Evolutionary conservation across 2,113 vertebrate genomes (phyloP).

Genomic region (Corythaeola cristata): DNA sequence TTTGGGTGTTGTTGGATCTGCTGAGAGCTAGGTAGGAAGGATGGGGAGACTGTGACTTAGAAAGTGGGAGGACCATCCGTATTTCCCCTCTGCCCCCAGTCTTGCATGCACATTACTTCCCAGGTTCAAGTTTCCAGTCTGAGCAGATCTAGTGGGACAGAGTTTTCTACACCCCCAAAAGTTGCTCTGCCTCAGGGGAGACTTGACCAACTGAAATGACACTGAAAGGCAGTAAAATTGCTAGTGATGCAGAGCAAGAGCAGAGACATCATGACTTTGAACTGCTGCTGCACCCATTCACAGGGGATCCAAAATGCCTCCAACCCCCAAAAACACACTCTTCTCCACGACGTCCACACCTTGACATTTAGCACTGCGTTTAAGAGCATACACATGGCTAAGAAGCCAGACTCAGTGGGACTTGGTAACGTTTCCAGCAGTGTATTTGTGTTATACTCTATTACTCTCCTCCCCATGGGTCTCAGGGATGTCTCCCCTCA

Average conservation of each 20-base stretch:
- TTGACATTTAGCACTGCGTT: not conserved
- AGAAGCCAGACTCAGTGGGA: not conserved
- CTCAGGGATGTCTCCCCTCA: not conserved
- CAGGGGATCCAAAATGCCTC: not conserved
- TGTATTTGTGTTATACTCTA: not conserved
- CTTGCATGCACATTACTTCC: accelerated
- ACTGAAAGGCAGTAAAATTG: not conserved
- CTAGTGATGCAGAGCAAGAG: not conserved
- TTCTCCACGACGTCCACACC: not conserved
- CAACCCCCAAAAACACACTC: not conserved
- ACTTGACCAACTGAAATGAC: no score
- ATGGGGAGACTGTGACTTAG: not conserved
- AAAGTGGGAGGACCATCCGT: not conserved
- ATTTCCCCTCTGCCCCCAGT: not conserved
- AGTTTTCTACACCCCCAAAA: not conserved
- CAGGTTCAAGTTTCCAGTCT: not conserved
- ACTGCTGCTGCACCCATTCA: accelerated
- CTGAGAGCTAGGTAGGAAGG: not conserved
- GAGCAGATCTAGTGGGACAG: not conserved
- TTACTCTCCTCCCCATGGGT: not conserved
- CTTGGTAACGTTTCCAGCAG: not conserved
- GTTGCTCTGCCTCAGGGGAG: not conserved
- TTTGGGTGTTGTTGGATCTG: not conserved
- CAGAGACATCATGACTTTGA: not conserved
- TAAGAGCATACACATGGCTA: not conserved